Base-by-base conservation (phyloP, 2,113 vertebrate species). In the Colius striatus region DNA sequence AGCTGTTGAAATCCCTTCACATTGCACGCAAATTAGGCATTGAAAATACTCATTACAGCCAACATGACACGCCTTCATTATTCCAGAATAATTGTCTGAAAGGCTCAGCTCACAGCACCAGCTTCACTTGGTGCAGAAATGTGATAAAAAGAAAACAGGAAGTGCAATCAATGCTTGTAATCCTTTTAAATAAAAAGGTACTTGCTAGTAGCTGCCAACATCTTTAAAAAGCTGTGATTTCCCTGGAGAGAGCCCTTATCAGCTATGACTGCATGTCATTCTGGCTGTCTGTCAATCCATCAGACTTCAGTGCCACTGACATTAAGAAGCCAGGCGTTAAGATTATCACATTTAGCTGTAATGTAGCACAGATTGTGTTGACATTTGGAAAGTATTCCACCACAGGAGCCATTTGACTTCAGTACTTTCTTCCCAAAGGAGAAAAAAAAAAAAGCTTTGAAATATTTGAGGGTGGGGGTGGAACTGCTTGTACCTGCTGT, bases 281-380 rank as follows among this genome's bases (percentile, higher is more conserved):
- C 95, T 80, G 90, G 92, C 97, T 92, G 94, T 63, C 95, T 96
- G 96, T 97, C 97, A 97, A 95, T 97, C 96, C 94, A 95, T 96
- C 96, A 81, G 38, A 29, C 88, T 89, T 80, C 84, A 11, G 96
- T 89, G 94, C 48, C 92, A 25, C 96, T 97, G 98, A 97, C 98
- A 97, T 97, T 97, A 97, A 97, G 94, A 97, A 96, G 94, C 96
- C 92, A 93, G 79, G 96, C 94, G 29, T 89, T 41, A 76, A 89
- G 94, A 97, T 95, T 97, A 97, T 97, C 97, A 70, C 97, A 84
- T 97, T 97, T 97, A 96, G 96, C 94, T 23, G 66, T 97, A 96
- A 97, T 96, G 97, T 97, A 95, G 95, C 97, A 89, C 96, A 97
- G 97, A 97, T 97, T 97, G 97, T 97, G 94, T 97, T 97, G 98